phyloP scores from a whole-genome alignment of 2,113 vertebrate genomes.

The Prunella himalayana region DNA sequence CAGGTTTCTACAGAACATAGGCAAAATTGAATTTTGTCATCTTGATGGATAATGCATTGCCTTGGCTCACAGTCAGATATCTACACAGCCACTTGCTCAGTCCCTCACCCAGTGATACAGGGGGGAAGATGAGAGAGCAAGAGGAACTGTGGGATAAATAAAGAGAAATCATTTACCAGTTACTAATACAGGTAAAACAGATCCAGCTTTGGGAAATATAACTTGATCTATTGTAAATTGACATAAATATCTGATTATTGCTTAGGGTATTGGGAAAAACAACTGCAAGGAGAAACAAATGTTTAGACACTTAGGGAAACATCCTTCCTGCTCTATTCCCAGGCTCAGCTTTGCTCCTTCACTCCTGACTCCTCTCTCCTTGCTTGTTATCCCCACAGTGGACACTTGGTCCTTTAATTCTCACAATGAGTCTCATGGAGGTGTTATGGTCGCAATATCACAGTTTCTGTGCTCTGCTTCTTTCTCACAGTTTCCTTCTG shows the following conservation, averaged over 20 bases:
- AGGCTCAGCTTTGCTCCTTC: not conserved
- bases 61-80: not conserved
- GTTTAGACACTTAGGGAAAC: not conserved
- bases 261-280: not conserved
- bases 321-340: not conserved
- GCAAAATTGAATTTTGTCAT: slow-evolving; percentile 42
- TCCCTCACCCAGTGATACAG: not conserved
- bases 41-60: slow-evolving; percentile 10
- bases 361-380: not conserved
- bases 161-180: not conserved
- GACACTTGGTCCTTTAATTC: not conserved
- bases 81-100: not conserved
- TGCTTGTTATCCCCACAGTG: not conserved
- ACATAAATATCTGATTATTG: not conserved
- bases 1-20: not conserved
- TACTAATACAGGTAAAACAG: not conserved
- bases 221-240: not conserved
- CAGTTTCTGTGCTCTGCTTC: not conserved
- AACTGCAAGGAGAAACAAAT: not conserved
- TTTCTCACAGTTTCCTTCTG: not conserved
- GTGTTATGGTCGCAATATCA: not conserved
- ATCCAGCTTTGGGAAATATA: not conserved
- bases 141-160: not conserved
- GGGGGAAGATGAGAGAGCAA: not conserved
- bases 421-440: not conserved